Percentiles rank a stretch among this genome's conserved stretches.
Conservation (phyloP, 2,797 vertebrate genomes). For the Peromyscus eremicus region DNA sequence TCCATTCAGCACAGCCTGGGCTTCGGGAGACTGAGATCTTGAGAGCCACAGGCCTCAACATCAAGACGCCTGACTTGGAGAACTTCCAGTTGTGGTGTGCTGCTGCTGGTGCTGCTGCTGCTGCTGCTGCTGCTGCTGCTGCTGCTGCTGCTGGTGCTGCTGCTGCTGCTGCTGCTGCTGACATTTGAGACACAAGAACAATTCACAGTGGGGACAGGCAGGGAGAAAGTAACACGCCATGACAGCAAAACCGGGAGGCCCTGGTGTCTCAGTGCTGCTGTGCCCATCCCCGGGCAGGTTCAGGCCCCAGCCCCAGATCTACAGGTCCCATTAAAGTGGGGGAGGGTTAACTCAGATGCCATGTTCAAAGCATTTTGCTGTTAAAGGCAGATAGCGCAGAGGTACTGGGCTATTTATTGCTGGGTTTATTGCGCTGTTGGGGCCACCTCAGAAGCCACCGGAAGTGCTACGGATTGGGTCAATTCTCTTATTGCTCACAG, state of each 20-base stretch:
- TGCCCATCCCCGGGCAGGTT: not conserved
- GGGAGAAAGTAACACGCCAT: not conserved
- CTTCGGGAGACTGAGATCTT: not conserved
- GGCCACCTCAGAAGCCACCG: not conserved
- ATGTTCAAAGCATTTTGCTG: not conserved
- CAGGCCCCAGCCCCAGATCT: not conserved
- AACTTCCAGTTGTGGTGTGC: not conserved
- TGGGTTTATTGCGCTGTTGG: too few species aligned
- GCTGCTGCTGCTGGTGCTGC: not conserved
- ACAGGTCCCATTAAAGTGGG: too few species aligned
- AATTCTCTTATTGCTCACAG: fast-evolving
- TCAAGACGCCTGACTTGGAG: not conserved
- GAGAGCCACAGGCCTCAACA: conserved; percentile 13
- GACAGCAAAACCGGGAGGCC: not conserved
- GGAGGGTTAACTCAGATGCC: too few species aligned
- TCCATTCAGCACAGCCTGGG: not conserved
- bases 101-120: not conserved
- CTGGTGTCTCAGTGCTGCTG: too few species aligned
- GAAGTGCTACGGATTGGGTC: not conserved
- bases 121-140: not conserved
- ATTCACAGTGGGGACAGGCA: not conserved
- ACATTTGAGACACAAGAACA: not conserved
- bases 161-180: not conserved
- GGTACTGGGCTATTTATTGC: too few species aligned
- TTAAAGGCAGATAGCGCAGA: fast-evolving